These are phyloP conservation scores for Eilema griseolum DNA, from an alignment of 2,888 invertebrate species.

Conservation along the genomic window DNA sequence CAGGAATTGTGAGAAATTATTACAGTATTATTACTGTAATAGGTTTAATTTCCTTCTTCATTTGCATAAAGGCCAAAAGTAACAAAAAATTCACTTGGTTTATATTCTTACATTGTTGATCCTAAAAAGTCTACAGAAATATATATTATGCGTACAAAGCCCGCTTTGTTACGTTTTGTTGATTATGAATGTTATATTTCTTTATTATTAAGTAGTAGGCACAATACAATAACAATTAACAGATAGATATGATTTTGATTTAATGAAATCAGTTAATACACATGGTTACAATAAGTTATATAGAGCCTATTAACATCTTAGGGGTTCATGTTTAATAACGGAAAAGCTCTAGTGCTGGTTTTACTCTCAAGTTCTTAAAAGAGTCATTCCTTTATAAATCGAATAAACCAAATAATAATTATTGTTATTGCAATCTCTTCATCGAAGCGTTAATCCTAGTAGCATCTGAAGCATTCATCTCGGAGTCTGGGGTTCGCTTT, in stretches of 20 bases:
- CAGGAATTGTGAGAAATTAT: slow-evolving; percentile 19
- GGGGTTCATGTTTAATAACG: no score
- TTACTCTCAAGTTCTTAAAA: not conserved
- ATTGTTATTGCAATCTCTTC: no score
- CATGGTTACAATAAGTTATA: no score
- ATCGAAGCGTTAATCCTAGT: no score
- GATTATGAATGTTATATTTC: not conserved
- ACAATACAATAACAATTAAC: no score
- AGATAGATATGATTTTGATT: no score
- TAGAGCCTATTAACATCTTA: no score
- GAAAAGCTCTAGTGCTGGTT: not conserved
- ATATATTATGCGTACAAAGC: not conserved
- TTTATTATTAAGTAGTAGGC: not conserved
- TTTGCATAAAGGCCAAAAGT: slow-evolving; percentile 20
- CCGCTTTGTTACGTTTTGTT: not conserved
- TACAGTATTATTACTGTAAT: slow-evolving; percentile 17
- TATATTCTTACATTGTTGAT: slow-evolving; percentile 5
- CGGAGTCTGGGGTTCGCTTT: no score
- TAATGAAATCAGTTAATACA: no score
- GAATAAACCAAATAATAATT: not conserved
- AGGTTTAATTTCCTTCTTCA: slow-evolving; percentile 15
- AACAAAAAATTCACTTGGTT: slow-evolving; percentile 9
- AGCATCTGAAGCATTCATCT: no score
- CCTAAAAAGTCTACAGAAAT: not conserved
- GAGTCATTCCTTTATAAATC: not conserved